phyloP scores from a whole-genome alignment of 53 echinoderm and acorn worm genomes.

The Paelopatides confundens region DNA sequence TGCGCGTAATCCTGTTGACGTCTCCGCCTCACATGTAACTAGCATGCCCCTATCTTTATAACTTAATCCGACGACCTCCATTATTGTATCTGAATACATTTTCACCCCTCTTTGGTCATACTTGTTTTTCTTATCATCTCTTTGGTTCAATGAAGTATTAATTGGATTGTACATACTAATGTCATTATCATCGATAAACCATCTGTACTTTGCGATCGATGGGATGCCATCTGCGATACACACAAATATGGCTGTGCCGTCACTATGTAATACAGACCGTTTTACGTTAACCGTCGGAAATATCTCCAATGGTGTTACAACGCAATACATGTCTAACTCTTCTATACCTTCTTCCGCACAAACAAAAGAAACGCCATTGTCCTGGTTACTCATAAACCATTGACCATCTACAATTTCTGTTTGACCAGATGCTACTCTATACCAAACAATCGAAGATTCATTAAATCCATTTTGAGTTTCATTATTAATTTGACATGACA shows the following conservation, averaged over 20 bases:
- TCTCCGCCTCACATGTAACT: constrained; percentile 16
- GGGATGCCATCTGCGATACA: constrained; percentile 44
- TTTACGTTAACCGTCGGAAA: background rate
- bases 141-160: background rate
- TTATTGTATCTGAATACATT: constrained; percentile 7
- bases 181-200: constrained; percentile 49
- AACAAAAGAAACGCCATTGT: background rate
- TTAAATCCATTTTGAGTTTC: background rate
- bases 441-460: background rate
- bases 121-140: background rate
- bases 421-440: background rate
- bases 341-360: background rate
- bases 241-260: constrained; percentile 19
- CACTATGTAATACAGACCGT: background rate
- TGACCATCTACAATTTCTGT: background rate
- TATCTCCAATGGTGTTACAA: background rate
- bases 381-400: background rate
- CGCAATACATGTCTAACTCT: background rate
- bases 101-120: background rate
- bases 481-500: background rate
- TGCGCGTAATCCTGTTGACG: background rate
- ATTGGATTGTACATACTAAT: background rate
- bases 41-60: constrained; percentile 20
- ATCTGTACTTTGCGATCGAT: constrained; percentile 48
- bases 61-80: background rate